These are phyloP conservation scores for Ramazzottius varieornatus DNA, from an alignment of 2,888 invertebrate genomes.

Conservation along the genomic window DNA sequence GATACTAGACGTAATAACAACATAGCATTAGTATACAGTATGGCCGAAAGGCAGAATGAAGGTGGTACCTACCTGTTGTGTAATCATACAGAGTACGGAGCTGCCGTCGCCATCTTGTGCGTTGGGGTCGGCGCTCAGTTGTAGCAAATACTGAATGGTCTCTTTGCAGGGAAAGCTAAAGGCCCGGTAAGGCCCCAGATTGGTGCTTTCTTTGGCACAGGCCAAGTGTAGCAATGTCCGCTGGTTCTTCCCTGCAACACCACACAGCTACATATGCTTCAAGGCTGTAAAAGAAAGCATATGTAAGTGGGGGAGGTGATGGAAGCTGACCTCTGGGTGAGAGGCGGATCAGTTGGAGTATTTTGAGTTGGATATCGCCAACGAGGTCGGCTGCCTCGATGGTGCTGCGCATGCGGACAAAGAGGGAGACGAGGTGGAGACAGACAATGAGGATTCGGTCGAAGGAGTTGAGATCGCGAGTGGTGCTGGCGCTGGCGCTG, in stretches of 20 bases:
- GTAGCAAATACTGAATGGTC: slow-evolving; percentile 43
- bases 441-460: slow-evolving; percentile 61
- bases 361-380: too few relatives aligned
- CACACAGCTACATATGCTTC: too few relatives aligned
- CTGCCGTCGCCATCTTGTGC: slow-evolving; percentile 54
- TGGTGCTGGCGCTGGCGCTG: slow-evolving; percentile 10
- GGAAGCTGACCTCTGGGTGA: slow-evolving; percentile 32
- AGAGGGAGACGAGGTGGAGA: slow-evolving; percentile 32
- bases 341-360: slow-evolving; percentile 48
- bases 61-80: too few relatives aligned
- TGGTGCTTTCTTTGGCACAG: slow-evolving; percentile 45
- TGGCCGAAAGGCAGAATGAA: too few relatives aligned
- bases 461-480: slow-evolving; percentile 43
- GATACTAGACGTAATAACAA: too few relatives aligned
- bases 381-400: not conserved
- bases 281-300: too few relatives aligned
- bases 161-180: slow-evolving; percentile 41
- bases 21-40: too few relatives aligned
- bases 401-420: not conserved
- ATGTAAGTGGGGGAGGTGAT: too few relatives aligned
- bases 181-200: slow-evolving; percentile 38
- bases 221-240: slow-evolving; percentile 39
- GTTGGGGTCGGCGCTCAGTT: slow-evolving; percentile 54
- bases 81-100: slow-evolving; percentile 60
- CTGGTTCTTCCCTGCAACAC: slow-evolving; percentile 20